Evolutionary conservation across 2,797 vertebrate species (phyloP).

Genomic region (Taeniopygia guttata): DNA sequence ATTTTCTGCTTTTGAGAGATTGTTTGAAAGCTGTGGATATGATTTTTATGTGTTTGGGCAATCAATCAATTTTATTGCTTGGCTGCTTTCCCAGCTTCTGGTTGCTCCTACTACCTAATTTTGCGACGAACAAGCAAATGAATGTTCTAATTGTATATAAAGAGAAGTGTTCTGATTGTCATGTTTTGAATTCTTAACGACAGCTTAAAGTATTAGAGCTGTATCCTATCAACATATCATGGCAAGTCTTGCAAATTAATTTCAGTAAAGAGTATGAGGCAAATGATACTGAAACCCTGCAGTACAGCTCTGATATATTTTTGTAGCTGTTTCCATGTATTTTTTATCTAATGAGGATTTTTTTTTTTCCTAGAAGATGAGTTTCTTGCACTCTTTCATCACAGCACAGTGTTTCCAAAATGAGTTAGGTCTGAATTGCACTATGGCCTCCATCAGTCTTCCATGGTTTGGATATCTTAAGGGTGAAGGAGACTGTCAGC

Average conservation of each 20-base stretch:
- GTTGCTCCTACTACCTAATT: conserved; percentile 49
- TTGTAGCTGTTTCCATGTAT: background rate
- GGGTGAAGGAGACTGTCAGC: accelerated
- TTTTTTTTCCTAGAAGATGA: background rate
- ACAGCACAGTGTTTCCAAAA: background rate
- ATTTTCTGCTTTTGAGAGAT: conserved; percentile 46
- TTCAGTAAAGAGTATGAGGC: conserved; percentile 5
- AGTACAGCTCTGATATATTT: background rate
- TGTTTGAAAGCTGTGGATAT: conserved; percentile 40
- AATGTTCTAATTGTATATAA: conserved; percentile 27
- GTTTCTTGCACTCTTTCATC: background rate
- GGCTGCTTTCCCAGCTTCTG: conserved; percentile 39
- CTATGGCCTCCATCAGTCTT: background rate
- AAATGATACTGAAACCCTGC: conserved; percentile 19
- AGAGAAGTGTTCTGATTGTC: conserved; percentile 45
- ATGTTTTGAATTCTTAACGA: conserved; percentile 49
- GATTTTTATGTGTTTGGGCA: conserved; percentile 34
- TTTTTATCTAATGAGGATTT: background rate
- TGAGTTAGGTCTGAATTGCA: background rate
- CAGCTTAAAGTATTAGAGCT: conserved; percentile 30
- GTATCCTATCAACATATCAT: conserved; percentile 28
- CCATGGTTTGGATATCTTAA: too few species aligned
- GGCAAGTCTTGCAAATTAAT: conserved; percentile 46
- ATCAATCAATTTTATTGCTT: conserved; percentile 56
- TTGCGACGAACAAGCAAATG: conserved; percentile 24